A percentile compares a stretch with the other conserved stretches of the same genome.
Conservation (phyloP, 1,140 invertebrate genomes). For the Pemphigus obesinymphae region DNA sequence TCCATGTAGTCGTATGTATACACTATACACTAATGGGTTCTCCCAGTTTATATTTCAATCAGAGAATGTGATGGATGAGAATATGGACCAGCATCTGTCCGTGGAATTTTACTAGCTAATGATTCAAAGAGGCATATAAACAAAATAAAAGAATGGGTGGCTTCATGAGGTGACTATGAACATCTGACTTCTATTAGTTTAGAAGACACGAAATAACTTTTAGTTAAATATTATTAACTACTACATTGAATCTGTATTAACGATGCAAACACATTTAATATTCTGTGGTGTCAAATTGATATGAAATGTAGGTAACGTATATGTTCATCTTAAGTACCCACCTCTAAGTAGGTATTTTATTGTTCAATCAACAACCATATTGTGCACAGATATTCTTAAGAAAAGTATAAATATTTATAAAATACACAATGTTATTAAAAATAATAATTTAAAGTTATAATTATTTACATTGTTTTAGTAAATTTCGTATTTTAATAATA, state of each 20-base stretch:
- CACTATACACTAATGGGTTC: not conserved
- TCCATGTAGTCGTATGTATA: not conserved
- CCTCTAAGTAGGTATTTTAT: no score
- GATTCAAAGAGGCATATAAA: constrained; percentile 1
- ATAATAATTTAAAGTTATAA: no score
- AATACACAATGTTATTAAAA: no score
- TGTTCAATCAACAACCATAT: no score
- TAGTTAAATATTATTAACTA: not conserved
- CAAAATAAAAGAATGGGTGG: constrained; percentile 21
- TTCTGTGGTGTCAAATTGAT: not conserved
- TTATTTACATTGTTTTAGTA: no score
- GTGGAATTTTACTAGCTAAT: constrained; percentile 35
- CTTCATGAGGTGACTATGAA: constrained; percentile 5
- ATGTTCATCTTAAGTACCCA: not conserved
- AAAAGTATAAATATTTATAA: no score
- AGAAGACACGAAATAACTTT: not conserved
- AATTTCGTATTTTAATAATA: no score
- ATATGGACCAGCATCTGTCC: constrained; percentile 15
- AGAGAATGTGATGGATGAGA: constrained; percentile 33
- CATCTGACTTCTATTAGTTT: constrained; percentile 4
- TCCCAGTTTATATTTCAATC: constrained; percentile 33
- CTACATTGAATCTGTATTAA: not conserved
- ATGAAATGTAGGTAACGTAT: not conserved
- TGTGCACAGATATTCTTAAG: no score
- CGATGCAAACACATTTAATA: not conserved